Conservation (phyloP, 1,140 invertebrate species). For the Papilio dardanus region DNA sequence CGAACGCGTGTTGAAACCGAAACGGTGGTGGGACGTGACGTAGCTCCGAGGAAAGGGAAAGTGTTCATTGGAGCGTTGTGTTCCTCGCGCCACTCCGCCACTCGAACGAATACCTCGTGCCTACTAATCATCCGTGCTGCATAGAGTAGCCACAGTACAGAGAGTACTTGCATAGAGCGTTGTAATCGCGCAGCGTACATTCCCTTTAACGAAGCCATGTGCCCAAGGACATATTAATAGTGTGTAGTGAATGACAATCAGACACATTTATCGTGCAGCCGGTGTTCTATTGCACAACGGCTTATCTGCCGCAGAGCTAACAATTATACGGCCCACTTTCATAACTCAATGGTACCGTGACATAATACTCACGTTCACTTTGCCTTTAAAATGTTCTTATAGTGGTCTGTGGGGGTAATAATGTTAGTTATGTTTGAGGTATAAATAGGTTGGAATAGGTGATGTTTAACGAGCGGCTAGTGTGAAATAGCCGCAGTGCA, state of each 20-base stretch:
- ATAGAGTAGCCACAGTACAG: slow-evolving; percentile 6
- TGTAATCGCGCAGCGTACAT: slow-evolving; percentile 6
- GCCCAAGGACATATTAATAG: slow-evolving; percentile 77
- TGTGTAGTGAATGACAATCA: slow-evolving; percentile 55
- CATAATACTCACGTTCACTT: slow-evolving; percentile 29
- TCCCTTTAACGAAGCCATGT: slow-evolving; percentile 46
- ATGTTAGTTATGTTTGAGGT: not conserved
- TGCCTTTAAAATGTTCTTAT: not conserved
- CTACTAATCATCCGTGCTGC: not conserved
- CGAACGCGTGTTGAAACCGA: slow-evolving; percentile 27
- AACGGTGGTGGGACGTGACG: slow-evolving; percentile 51
- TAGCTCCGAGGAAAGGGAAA: slow-evolving; percentile 63
- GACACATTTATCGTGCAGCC: slow-evolving; percentile 64
- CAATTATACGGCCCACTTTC: slow-evolving; percentile 77
- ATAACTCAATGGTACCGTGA: slow-evolving; percentile 15
- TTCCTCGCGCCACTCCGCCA: slow-evolving; percentile 52
- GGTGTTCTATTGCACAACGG: slow-evolving; percentile 72
- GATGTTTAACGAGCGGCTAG: slow-evolving; percentile 40
- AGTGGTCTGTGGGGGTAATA: slow-evolving; percentile 2
- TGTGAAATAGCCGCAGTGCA: slow-evolving; percentile 55
- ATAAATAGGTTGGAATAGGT: slow-evolving; percentile 42
- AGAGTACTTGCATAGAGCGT: not conserved
- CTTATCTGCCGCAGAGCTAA: slow-evolving; percentile 72
- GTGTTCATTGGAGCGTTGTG: slow-evolving; percentile 61
- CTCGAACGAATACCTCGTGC: not conserved